Evolutionary conservation across 1,140 invertebrate genomes (phyloP), one percentile per base, ranked within the genome.

Genomic region (Caerostris extrusa): DNA sequence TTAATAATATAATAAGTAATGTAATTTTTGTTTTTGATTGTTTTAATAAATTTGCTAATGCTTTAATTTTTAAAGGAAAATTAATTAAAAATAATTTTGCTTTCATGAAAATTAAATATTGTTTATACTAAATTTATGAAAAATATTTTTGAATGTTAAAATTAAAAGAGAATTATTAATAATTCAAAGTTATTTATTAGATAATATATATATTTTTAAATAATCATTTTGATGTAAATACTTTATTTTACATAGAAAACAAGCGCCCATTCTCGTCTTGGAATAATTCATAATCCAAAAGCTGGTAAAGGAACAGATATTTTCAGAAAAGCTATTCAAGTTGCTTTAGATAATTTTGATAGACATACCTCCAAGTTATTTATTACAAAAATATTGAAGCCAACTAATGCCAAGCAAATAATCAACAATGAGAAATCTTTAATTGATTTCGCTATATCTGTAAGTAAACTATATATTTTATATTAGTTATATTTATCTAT

Each of bases 371-470:
- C 97, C 17, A 96, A 97, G 17, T 97, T 97, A 90, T 97, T 97
- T 95, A 96, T 98, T 60, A 96, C 97, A 2, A 97, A 97, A 95
- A 96, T 98, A 91, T 96, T 98, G 12, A 97, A 97, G 58, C 96
- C 97, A 94, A 97, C 97, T 56, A 95, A 95, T 94, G 95, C 95
- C 2, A 94, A 94, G n/a, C 95, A 95, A 93, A 94, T 96, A 19
- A 88, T 96, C 6, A 90, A 94, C 61, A 95, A 95, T 57, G 95
- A 95, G 60, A 96, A 97, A 93, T 96, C 95, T 71, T 88, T 95
- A 12, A 94, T 95, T 17, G 95, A 96, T 95, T 95, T 96, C 94
- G 95, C 95, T 92, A 95, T 96, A 67, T 94, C 95, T 88, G 95
- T 95, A 94, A 95, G 94, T 94, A 71, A 97, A 97, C 69, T 56